Percentiles rank a stretch among this genome's conserved stretches.
phyloP scores from a whole-genome alignment of 2,797 vertebrate genomes.

The Australoheros facetus region DNA sequence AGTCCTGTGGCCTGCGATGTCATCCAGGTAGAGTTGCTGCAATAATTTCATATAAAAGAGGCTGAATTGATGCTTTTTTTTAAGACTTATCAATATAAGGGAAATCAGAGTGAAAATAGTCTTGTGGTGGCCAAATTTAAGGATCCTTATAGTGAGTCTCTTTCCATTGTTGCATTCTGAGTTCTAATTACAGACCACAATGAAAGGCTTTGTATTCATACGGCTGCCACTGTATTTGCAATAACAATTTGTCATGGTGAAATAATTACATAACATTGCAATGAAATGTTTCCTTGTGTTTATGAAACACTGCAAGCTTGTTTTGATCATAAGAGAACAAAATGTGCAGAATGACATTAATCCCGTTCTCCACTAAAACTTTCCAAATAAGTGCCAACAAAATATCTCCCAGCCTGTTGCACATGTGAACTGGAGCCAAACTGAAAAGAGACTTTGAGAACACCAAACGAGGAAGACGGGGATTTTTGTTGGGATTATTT shows the following conservation, averaged over 20 bases:
- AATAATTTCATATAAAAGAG: no score
- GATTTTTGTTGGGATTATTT: fast-evolving
- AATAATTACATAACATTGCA: no score
- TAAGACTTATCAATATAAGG: no score
- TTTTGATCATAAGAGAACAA: background rate
- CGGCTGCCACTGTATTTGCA: no score
- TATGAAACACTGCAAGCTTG: no score
- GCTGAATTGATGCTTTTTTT: no score
- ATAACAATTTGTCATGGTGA: background rate
- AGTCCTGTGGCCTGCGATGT: constrained; percentile 62
- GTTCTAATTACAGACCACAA: background rate
- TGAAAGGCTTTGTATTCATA: background rate
- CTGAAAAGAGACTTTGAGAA: background rate
- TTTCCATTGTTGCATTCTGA: background rate
- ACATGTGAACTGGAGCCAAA: background rate
- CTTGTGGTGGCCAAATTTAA: background rate
- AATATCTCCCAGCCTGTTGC: background rate
- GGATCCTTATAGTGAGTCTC: fast-evolving
- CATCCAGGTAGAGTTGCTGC: background rate
- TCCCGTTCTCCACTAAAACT: background rate
- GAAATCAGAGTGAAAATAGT: background rate
- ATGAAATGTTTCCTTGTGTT: no score
- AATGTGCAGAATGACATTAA: background rate
- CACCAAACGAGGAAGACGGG: background rate
- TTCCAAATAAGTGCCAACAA: fast-evolving